phyloP scores from a whole-genome alignment of 2,113 vertebrate genomes.

The Pholis gunnellus region DNA sequence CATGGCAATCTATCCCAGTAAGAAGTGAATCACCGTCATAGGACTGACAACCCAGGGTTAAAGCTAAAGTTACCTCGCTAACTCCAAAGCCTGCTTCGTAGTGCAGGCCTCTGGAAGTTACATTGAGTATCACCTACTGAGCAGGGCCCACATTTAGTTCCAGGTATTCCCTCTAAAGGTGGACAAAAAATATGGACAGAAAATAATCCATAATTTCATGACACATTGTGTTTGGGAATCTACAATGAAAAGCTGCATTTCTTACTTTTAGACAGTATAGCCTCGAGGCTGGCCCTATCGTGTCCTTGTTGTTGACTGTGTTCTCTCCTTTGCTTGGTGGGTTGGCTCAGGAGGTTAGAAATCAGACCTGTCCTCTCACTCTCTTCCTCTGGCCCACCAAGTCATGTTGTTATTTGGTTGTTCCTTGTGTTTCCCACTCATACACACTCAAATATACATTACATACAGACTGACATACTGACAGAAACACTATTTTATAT shows the following conservation, averaged over 20 bases:
- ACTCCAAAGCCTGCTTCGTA: no score
- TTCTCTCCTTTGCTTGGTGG: background rate
- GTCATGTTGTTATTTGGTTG: background rate
- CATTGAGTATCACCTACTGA: background rate
- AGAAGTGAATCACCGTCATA: no score
- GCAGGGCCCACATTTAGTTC: background rate
- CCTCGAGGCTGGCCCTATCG: background rate
- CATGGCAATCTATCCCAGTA: no score
- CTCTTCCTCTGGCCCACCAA: background rate
- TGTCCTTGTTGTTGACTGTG: background rate
- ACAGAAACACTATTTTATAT: background rate
- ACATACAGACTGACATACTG: no score
- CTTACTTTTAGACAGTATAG: background rate
- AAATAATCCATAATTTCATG: constrained; percentile 4
- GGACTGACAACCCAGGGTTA: no score
- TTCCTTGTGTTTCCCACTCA: background rate
- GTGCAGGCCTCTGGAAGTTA: background rate
- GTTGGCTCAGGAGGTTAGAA: background rate
- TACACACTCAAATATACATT: no score
- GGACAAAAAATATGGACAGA: background rate
- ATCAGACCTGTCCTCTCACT: background rate
- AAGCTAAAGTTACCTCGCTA: no score
- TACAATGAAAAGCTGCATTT: constrained; percentile 3
- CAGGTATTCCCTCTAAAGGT: background rate
- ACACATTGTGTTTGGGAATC: background rate